phyloP scores from a whole-genome alignment of 2,797 vertebrate genomes.

The Rhinella marina region DNA sequence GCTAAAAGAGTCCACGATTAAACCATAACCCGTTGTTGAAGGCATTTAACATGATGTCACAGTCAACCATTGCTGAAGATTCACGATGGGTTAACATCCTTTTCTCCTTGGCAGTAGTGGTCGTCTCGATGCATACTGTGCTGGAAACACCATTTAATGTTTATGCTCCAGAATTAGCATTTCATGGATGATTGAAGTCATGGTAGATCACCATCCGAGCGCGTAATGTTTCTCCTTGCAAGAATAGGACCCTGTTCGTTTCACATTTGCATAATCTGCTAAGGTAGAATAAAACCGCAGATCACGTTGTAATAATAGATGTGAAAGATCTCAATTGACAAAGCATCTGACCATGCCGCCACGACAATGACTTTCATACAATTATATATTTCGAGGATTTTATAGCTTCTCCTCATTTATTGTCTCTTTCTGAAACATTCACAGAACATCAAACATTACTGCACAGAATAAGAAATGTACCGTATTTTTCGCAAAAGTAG shows the following conservation, averaged over 20 bases:
- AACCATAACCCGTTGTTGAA: background rate
- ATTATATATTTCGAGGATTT: slow-evolving; percentile 19
- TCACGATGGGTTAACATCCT: background rate
- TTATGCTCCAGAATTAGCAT: slow-evolving; percentile 44
- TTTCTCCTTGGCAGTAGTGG: slow-evolving; percentile 3
- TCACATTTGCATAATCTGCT: slow-evolving; percentile 46
- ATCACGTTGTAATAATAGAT: slow-evolving; percentile 32
- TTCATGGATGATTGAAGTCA: slow-evolving; percentile 57
- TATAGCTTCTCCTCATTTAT: slow-evolving; percentile 16
- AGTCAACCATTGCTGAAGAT: background rate
- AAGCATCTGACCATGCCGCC: background rate
- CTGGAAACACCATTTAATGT: slow-evolving; percentile 39
- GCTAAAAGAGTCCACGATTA: background rate
- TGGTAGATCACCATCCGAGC: slow-evolving; percentile 35
- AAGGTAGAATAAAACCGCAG: slow-evolving; percentile 14
- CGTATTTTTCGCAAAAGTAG: no score
- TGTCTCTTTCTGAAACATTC: slow-evolving; percentile 7
- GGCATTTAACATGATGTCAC: background rate
- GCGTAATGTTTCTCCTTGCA: slow-evolving; percentile 38
- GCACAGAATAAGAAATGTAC: background rate
- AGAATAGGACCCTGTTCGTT: slow-evolving; percentile 35
- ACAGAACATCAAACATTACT: slow-evolving; percentile 44
- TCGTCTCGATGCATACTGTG: background rate
- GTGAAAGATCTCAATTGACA: background rate
- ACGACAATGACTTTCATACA: slow-evolving; percentile 10